Evolutionary conservation across 2,113 vertebrate genomes (phyloP).

Genomic region (Potamarius usumacintae): DNA sequence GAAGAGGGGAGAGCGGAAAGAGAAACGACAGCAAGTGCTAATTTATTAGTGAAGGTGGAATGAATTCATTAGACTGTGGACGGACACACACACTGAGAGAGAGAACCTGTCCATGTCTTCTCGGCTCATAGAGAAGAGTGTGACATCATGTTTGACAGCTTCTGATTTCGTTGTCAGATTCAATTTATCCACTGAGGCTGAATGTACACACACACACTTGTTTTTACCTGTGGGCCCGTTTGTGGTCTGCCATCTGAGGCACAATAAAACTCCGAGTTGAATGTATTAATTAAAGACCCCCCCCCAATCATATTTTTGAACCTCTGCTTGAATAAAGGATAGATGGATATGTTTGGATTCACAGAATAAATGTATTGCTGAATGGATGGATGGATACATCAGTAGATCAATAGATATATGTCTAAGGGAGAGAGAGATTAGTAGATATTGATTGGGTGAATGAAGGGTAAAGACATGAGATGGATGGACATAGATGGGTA

Average conservation of each 20-base stretch:
- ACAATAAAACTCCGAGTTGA: neutral
- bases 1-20: slow-evolving; percentile 11
- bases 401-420: neutral
- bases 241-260: neutral
- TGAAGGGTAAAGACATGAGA: neutral
- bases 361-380: neutral
- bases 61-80: slow-evolving; percentile 36
- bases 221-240: neutral
- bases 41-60: slow-evolving; percentile 44
- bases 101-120: slow-evolving; percentile 15
- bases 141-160: slow-evolving; percentile 48
- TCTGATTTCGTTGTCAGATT: slow-evolving; percentile 91
- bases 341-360: neutral
- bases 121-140: slow-evolving; percentile 25
- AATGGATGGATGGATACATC: neutral
- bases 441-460: neutral
- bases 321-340: neutral
- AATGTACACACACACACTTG: slow-evolving; percentile 17
- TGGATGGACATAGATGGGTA: neutral
- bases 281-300: neutral
- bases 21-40: neutral
- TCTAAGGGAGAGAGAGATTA: neutral
- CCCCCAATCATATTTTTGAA: neutral
- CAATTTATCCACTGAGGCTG: slow-evolving; percentile 59
- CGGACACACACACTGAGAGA: slow-evolving; percentile 2